Evolutionary conservation across 2,797 vertebrate genomes (phyloP), one percentile per base, ranked within the genome.

Genomic region (Mus caroli): DNA sequence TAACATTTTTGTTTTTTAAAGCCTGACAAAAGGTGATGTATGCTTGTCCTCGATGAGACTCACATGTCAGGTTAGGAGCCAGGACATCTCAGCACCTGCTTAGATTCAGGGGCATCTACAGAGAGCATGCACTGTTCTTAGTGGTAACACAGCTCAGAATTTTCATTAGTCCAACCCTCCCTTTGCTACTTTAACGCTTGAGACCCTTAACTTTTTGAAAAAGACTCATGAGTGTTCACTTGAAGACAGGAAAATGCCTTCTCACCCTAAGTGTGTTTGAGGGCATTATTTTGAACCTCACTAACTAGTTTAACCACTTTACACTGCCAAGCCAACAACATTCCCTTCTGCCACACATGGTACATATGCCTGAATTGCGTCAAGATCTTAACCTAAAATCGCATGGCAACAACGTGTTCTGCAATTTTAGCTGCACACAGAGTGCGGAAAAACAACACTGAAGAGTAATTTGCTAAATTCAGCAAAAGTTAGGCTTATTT

Each of bases 231-330:
- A 88, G 77, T 93, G 22, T 87, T 94, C 80, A 90, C 67, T 90
- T 91, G 77, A 91, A 93, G 92, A 92, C 93, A 93, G 83, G 78
- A 80, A 95, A 78, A 50, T 1, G 19, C 86, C 92, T 93, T 95
- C 82, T 96, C 76, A 75, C 79, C 40, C 34, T 88, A 50, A 92
- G 78, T 94, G 94, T 92, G 82, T 96, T 90, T 78, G 43, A 85
- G 95, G 79, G 91, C 95, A 84, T 94, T 92, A 90, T 97, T 96
- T 97, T 96, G 46, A 97, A 94, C 58, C 93, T 43, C 96, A 24
- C 92, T 94, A 96, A 97, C 94, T 91, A 93, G 94, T 96, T 97
- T 91, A 95, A 95, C 97, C 76, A 97, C 96, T 97, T 97, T 92
- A 71, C 88, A 60, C 43, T 97, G 86, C 93, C 97, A 97, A 97